phyloP scores from a whole-genome alignment of 2,113 vertebrate genomes.

The Sapajus apella region DNA sequence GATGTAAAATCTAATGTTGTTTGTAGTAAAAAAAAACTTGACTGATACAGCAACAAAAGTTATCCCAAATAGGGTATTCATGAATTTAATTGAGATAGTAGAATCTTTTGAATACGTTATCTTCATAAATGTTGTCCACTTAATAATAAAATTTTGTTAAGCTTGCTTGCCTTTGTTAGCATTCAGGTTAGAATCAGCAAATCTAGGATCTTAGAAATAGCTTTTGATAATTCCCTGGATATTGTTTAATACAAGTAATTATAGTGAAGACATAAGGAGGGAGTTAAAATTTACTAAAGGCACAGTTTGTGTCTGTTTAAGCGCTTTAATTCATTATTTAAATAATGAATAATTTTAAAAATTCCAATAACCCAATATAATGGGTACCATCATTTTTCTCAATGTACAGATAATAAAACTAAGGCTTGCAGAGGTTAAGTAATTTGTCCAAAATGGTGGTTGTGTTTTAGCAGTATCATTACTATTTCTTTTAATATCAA shows the following conservation, averaged over 20 bases:
- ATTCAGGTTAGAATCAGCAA: background rate
- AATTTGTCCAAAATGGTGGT: background rate
- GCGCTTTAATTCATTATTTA: background rate
- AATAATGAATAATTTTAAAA: background rate
- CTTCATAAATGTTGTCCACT: background rate
- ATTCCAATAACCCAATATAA: background rate
- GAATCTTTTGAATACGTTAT: background rate
- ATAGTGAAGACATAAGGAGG: background rate
- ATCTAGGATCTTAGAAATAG: background rate
- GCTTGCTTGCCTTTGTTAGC: background rate
- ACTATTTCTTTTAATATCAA: background rate
- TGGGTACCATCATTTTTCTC: background rate
- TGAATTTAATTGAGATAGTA: background rate
- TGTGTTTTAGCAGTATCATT: background rate
- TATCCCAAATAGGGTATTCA: background rate
- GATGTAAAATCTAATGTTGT: background rate
- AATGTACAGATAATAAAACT: background rate
- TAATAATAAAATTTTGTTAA: background rate
- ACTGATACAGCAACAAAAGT: background rate
- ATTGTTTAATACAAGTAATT: background rate
- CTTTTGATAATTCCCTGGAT: background rate
- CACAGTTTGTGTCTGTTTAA: background rate
- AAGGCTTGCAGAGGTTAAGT: background rate
- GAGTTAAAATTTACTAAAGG: background rate
- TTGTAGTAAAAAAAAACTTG: background rate